Percentiles rank a stretch among this genome's conserved stretches.
These are phyloP conservation scores for Tenthredo mesomela DNA, from an alignment of 2,888 invertebrate genomes.

Conservation along the genomic window DNA sequence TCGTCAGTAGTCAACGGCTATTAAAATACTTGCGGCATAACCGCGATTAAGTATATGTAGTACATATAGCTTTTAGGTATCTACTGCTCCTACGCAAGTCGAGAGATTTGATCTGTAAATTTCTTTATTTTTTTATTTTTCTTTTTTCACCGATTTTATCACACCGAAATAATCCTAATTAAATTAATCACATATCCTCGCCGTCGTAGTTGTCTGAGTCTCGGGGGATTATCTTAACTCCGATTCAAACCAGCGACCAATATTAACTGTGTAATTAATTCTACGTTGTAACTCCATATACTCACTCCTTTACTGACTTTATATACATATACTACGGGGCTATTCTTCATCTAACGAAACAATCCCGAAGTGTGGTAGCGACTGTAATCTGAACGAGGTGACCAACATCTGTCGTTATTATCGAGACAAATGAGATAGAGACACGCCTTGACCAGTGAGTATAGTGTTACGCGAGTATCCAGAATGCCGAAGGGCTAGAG, in stretches of 20 bases:
- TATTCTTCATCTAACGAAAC: neutral
- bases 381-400: conserved; percentile 41
- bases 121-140: no score
- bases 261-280: conserved; percentile 28
- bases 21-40: neutral
- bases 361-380: neutral
- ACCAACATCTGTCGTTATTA: conserved; percentile 51
- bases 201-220: neutral
- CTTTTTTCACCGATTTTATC: neutral
- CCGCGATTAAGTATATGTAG: neutral
- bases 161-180: neutral
- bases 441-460: conserved; percentile 75
- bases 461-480: conserved; percentile 75
- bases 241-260: neutral
- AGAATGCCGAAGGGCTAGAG: conserved; percentile 59
- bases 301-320: neutral
- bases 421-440: conserved; percentile 50
- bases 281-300: neutral
- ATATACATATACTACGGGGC: neutral
- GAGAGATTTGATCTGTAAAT: neutral
- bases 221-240: neutral
- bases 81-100: neutral
- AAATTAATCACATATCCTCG: neutral
- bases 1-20: neutral
- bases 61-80: no score